Percentiles rank a stretch among this genome's conserved stretches.
Conservation (phyloP, 2,113 vertebrate species). For the Eclectus roratus region DNA sequence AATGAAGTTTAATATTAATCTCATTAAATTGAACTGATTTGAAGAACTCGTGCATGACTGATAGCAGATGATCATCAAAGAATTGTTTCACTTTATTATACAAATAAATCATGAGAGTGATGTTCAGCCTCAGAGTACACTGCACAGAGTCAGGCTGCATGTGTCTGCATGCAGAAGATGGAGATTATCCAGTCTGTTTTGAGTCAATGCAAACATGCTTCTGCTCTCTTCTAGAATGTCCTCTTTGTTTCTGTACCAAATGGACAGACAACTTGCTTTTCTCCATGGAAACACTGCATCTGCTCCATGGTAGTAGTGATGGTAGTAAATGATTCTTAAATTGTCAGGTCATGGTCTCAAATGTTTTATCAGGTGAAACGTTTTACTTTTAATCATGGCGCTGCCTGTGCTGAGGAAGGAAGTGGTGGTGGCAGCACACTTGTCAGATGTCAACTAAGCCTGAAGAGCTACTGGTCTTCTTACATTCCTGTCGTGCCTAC, state of each 20-base stretch:
- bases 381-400: not conserved
- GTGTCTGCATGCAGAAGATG: not conserved
- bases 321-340: not conserved
- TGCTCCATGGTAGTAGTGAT: not conserved
- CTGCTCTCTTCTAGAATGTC: not conserved
- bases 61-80: not conserved
- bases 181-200: not conserved
- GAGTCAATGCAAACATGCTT: not conserved
- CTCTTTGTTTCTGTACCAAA: not conserved
- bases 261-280: not conserved
- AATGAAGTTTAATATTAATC: not conserved
- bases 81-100: not conserved
- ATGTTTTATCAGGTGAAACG: rapidly evolving
- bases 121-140: not conserved
- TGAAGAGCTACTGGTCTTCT: not conserved
- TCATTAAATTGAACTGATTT: not conserved
- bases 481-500: not conserved
- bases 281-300: slow-evolving; percentile 9
- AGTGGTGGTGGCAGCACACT: not conserved
- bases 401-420: not conserved
- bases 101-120: not conserved
- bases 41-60: not conserved
- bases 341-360: not conserved
- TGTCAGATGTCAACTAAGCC: not conserved
- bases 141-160: not conserved